phyloP scores from a whole-genome alignment of 2,888 invertebrate genomes.

The Acanthococcus lagerstroemiae region DNA sequence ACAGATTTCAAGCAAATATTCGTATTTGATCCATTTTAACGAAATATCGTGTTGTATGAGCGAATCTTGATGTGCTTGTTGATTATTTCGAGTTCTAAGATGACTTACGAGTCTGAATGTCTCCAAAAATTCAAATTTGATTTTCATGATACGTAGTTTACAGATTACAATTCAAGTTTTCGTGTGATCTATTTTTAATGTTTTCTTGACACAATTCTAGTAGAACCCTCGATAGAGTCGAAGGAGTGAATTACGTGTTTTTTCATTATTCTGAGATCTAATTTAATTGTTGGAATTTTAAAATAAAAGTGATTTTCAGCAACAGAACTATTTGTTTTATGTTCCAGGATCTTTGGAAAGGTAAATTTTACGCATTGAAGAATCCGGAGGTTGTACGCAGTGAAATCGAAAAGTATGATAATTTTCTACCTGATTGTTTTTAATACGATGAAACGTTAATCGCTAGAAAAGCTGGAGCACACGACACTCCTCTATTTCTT shows the following conservation, averaged over 20 bases:
- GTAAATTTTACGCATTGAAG: background rate
- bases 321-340: background rate
- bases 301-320: background rate
- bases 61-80: background rate
- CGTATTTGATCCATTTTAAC: background rate
- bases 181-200: background rate
- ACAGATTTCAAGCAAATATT: constrained; percentile 1
- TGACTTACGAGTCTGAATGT: background rate
- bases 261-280: background rate
- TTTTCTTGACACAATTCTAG: background rate
- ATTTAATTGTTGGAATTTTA: background rate
- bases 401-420: background rate
- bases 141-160: background rate
- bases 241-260: background rate
- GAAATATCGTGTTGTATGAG: background rate
- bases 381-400: background rate
- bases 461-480: background rate
- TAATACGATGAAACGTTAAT: background rate
- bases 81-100: background rate
- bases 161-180: background rate
- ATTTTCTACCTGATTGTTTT: background rate
- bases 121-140: background rate
- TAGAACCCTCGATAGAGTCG: too few relatives aligned
- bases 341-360: background rate
- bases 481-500: too few relatives aligned